Base-by-base conservation (phyloP, 2,113 vertebrate genomes). In the Myanophis thanlyinensis region DNA sequence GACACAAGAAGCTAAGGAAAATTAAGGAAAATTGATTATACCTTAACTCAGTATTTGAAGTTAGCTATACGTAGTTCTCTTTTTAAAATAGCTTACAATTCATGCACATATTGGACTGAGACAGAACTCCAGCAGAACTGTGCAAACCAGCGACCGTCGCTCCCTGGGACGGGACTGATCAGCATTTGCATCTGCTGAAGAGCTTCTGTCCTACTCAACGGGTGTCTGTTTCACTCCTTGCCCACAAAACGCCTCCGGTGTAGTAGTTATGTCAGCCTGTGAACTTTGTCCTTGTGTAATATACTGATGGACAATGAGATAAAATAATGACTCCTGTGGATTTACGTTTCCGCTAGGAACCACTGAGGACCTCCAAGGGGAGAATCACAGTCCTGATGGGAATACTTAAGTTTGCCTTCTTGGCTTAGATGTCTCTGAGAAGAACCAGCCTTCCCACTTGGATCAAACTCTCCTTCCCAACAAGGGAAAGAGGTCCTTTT, bases 361-460 rank as follows among this genome's bases (percentile, higher is more conserved):
- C 30, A 4, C 30, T 0, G 18, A 44, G 35, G 22, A 8, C 13
- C 67, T 40, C 5, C n/a, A 20, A 73, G 30, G n/a, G 12, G 4
- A 35, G 73, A 9, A 44, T 9, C 18, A 8, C 73, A 44, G 12
- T 22, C 67, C 67, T 73, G 15, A 94, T 25, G 35, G 49, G 18
- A 22, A 35, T 15, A 11, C 23, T 3, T 54, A 54, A n/a, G 5
- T 85, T 20, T 86, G 25, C 3, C 47, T 91, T 35, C 84, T 20
- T 91, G 52, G 44, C 27, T 95, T 48, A 9, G 35, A 40, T 80
- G 67, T 95, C 95, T 95, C 94, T 90, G 96, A 95, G 92, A 94
- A 94, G 97, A 95, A 80, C 93, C 95, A 96, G 88, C 93, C 93
- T 93, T 95, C 88, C 93, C 92, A 85, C 94, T 91, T 90, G 94